Evolutionary conservation across 2,888 invertebrate genomes (phyloP), one percentile per base, ranked within the genome.

Genomic region (Eristalis arbustorum): DNA sequence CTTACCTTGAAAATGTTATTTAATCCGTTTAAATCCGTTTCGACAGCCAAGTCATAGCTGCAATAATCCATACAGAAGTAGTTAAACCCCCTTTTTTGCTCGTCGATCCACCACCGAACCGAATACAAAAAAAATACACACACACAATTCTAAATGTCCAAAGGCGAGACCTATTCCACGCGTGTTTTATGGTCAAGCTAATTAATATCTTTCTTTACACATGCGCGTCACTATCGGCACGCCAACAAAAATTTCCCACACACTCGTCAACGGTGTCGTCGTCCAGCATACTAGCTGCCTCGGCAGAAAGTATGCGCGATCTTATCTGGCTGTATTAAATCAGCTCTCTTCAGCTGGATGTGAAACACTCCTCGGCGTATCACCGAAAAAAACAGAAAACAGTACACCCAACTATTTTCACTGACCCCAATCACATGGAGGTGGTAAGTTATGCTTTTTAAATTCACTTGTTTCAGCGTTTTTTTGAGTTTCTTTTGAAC

Each of bases 351-450:
- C 31, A 1, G 31, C 31, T 42, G n/a, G 18, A 49, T 49, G 31
- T 31, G 49, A 18, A 49, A 1, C 49, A 49, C 49, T 49, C 18
- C 8, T 49, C 49, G n/a, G 42, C n/a, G n/a, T n/a, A 42, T 42
- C 42, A n/a, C 42, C 49, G 13, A 63, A 34, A 57, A 57, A 31
- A 64, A 31, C 25, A 25, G 3, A 25, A 25, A 25, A 10, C 22
- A 62, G 31, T 78, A 63, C 69, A 61, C 64, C 71, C 74, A 90
- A 89, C 90, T 90, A 91, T 91, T 91, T 92, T 91, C 91, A 91
- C 91, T 91, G 92, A 91, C 92, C 91, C 90, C 91, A 91, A 91
- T 91, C 89, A 75, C 89, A 75, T 68, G 72, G 83, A 87, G 87
- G 87, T 78, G 83, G 71, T 87, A 83, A 87, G 63, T 83, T 87